Percentiles rank a stretch among this genome's conserved stretches.
Evolutionary conservation across 2,888 invertebrate genomes (phyloP).

Genomic region (Emmelina monodactyla): DNA sequence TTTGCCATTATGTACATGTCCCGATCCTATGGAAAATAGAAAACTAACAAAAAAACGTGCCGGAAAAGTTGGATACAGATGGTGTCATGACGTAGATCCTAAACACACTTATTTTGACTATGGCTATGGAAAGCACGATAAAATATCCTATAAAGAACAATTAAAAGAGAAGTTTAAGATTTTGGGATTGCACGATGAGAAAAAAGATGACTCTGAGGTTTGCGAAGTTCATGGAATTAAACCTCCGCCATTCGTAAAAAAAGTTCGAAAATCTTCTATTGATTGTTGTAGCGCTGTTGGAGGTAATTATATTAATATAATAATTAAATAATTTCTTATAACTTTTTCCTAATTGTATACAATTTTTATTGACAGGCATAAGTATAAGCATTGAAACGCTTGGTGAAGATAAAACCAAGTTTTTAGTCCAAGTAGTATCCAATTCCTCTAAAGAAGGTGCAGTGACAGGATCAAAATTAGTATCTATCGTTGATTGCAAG

Average conservation of each 20-base stretch:
- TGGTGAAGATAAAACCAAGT: constrained; percentile 56
- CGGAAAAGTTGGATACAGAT: constrained; percentile 45
- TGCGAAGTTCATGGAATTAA: constrained; percentile 27
- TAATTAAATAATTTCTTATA: no score
- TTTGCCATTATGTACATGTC: constrained; percentile 29
- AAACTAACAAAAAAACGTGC: constrained; percentile 21
- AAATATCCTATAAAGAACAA: constrained; percentile 27
- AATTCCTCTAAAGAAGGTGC: constrained; percentile 64
- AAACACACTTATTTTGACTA: constrained; percentile 50
- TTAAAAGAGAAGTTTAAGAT: constrained; percentile 33
- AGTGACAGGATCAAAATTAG: constrained; percentile 66
- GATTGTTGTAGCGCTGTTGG: constrained; percentile 59
- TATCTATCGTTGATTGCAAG: constrained; percentile 66
- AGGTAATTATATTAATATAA: no score
- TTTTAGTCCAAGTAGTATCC: constrained; percentile 68
- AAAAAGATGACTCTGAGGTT: constrained; percentile 16
- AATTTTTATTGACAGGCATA: constrained; percentile 29
- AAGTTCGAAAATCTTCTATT: constrained; percentile 36
- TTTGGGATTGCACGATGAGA: constrained; percentile 30
- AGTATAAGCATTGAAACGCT: constrained; percentile 50
- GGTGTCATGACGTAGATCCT: constrained; percentile 51
- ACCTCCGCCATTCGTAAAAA: constrained; percentile 33
- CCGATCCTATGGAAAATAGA: constrained; percentile 20
- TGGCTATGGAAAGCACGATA: constrained; percentile 39
- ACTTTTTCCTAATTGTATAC: no score